phyloP scores from a whole-genome alignment of 2,888 invertebrate species.

The Conus canariensis region DNA sequence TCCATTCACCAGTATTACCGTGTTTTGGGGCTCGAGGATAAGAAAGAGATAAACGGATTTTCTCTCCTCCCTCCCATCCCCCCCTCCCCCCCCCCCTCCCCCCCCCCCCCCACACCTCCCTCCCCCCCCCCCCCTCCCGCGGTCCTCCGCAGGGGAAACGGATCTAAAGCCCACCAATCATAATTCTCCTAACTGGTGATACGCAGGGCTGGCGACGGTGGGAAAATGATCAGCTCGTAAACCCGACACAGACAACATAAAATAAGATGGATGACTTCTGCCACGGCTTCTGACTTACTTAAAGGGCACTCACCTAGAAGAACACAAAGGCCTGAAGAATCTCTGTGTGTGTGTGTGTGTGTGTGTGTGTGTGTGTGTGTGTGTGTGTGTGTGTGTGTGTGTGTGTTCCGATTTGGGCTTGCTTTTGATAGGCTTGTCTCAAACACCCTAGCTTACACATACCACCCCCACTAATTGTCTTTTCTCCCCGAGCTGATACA shows the following conservation, averaged over 20 bases:
- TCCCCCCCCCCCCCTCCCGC: not conserved
- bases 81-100: not conserved
- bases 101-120: too few species aligned
- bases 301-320: not conserved
- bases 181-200: constrained; percentile 8
- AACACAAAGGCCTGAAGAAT: not conserved
- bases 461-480: too few species aligned
- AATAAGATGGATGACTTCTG: constrained; percentile 9
- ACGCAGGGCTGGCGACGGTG: not conserved
- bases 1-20: not conserved
- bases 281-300: not conserved
- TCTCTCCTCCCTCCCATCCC: not conserved
- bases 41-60: constrained; percentile 21
- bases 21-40: not conserved
- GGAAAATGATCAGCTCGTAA: not conserved
- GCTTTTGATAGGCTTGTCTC: too few species aligned
- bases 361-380: too few species aligned
- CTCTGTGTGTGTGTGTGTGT: not conserved
- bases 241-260: constrained; percentile 1
- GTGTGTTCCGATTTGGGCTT: too few species aligned
- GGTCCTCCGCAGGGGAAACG: not conserved
- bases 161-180: constrained; percentile 18
- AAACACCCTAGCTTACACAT: too few species aligned
- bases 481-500: too few species aligned
- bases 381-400: too few species aligned